Conservation (phyloP, 2,113 vertebrate genomes). For the Micronycteris hirsuta region DNA sequence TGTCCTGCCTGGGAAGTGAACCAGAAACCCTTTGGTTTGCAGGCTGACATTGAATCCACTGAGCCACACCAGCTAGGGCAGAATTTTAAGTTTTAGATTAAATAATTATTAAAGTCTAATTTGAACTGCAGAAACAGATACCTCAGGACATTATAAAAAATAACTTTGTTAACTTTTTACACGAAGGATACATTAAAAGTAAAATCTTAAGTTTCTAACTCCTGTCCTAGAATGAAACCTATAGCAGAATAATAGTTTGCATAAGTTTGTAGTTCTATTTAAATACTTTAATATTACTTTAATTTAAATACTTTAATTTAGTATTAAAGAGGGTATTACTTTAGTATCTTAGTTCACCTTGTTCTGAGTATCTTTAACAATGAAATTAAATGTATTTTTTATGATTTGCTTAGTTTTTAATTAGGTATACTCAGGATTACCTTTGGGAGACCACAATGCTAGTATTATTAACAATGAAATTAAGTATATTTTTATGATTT, state of each 20-base stretch:
- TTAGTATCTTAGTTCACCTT: constrained; percentile 52
- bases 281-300: neutral
- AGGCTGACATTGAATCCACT: too few species aligned
- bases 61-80: neutral
- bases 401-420: constrained; percentile 44
- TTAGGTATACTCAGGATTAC: neutral
- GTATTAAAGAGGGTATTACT: constrained; percentile 22
- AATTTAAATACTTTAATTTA: neutral
- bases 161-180: neutral
- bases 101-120: constrained; percentile 32
- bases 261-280: constrained; percentile 44
- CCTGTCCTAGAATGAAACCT: neutral
- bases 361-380: constrained; percentile 54
- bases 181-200: neutral
- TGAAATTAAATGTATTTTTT: constrained; percentile 56
- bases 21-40: too few species aligned
- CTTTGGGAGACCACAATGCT: neutral
- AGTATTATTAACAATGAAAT: constrained; percentile 59
- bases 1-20: too few species aligned
- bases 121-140: neutral
- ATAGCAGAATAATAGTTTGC: constrained; percentile 1
- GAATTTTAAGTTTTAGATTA: constrained; percentile 5
- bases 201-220: neutral
- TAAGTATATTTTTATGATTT: constrained; percentile 42
- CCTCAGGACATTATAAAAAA: neutral